These are phyloP conservation scores for Drosophila tani DNA, from an alignment of 1,140 invertebrate species.

Conservation along the genomic window DNA sequence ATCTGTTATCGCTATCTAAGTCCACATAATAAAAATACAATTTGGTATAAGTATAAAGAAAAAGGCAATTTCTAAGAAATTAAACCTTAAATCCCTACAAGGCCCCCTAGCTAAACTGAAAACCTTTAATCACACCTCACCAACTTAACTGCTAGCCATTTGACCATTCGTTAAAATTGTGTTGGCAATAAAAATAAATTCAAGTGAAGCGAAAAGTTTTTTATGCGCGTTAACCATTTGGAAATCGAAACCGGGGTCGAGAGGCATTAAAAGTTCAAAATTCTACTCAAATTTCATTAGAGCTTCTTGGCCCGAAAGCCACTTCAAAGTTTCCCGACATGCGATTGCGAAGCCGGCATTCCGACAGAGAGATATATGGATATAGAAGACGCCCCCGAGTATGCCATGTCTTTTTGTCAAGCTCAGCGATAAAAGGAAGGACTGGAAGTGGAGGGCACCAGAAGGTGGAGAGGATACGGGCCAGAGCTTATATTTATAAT, in stretches of 20 bases:
- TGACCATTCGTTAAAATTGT: constrained; percentile 16
- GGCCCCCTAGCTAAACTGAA: background rate
- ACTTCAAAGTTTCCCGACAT: constrained; percentile 22
- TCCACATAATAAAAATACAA: background rate
- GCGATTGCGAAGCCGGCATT: constrained; percentile 8
- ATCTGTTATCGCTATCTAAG: background rate
- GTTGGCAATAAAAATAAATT: constrained; percentile 22
- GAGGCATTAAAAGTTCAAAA: constrained; percentile 18
- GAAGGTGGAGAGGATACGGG: constrained; percentile 1
- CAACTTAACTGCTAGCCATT: background rate
- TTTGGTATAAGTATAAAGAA: background rate
- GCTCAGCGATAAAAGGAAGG: no score
- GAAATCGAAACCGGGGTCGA: constrained; percentile 7
- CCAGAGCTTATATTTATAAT: constrained; percentile 17
- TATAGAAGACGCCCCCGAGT: constrained; percentile 3
- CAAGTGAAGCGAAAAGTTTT: constrained; percentile 21
- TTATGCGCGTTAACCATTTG: constrained; percentile 17
- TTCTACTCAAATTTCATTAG: constrained; percentile 24
- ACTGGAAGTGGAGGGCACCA: no score
- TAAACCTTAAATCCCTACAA: background rate
- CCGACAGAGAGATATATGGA: constrained; percentile 9
- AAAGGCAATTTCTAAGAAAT: background rate
- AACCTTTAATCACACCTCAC: background rate
- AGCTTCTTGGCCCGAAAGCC: constrained; percentile 14
- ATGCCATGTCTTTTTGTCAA: constrained; percentile 6